Evolutionary conservation across 2,113 vertebrate species (phyloP).

Genomic region (Rhinogobius similis): DNA sequence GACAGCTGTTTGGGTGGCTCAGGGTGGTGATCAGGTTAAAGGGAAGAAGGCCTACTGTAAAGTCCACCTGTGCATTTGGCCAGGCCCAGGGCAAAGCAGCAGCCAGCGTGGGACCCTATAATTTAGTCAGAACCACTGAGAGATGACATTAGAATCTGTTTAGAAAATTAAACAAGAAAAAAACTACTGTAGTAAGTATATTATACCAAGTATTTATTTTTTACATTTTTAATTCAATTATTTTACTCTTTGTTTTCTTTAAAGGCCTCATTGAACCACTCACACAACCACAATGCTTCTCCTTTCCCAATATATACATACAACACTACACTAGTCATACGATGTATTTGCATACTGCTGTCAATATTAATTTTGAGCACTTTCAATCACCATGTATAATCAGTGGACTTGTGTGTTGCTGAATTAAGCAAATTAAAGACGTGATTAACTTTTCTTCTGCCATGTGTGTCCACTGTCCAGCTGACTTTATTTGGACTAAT

Average conservation of each 20-base stretch:
- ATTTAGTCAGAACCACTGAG: conserved; percentile 26
- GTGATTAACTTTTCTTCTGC: conserved; percentile 84
- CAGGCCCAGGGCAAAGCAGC: conserved; percentile 41
- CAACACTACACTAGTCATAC: background rate
- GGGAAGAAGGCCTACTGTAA: conserved; percentile 66
- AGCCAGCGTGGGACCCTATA: conserved; percentile 34
- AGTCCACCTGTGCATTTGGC: conserved; percentile 62
- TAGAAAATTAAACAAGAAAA: no score
- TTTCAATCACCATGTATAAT: conserved; percentile 81
- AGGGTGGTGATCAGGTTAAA: conserved; percentile 58
- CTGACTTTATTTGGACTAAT: conserved; percentile 89
- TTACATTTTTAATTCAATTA: background rate
- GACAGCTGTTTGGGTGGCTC: conserved; percentile 89
- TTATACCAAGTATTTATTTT: no score
- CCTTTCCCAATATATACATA: background rate
- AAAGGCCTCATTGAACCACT: background rate
- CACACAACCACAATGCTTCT: background rate
- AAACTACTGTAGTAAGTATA: no score
- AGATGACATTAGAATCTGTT: background rate
- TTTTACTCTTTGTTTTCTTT: background rate
- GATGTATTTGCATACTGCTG: conserved; percentile 83
- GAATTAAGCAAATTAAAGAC: conserved; percentile 89
- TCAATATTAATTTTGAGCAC: conserved; percentile 87
- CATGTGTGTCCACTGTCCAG: conserved; percentile 62
- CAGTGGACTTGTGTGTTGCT: conserved; percentile 69